phyloP scores from a whole-genome alignment of 2,888 invertebrate species.

The Papilio protenor region DNA sequence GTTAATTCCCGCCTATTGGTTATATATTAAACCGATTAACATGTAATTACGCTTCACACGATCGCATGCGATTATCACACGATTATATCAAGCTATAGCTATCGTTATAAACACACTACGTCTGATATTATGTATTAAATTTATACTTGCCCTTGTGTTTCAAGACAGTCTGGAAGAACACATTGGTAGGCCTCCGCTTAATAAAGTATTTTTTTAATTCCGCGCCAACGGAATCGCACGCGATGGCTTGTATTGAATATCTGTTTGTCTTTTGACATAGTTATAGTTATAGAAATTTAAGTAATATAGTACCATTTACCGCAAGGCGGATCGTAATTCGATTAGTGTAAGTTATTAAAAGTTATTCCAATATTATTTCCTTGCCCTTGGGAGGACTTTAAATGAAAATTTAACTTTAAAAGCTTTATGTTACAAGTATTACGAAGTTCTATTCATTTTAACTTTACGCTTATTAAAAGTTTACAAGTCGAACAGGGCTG shows the following conservation, averaged over 20 bases:
- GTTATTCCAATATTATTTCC: constrained; percentile 16
- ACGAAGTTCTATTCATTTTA: constrained; percentile 45
- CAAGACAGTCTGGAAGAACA: too few relatives aligned
- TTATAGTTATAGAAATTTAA: not conserved
- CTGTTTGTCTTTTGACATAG: too few relatives aligned
- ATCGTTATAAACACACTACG: not conserved
- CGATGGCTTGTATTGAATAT: not conserved
- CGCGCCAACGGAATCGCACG: too few relatives aligned
- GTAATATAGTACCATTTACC: not conserved
- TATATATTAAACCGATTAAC: constrained; percentile 40
- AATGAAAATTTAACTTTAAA: constrained; percentile 43
- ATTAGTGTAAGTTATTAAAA: not conserved
- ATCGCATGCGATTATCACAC: constrained; percentile 13
- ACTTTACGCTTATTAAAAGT: constrained; percentile 35
- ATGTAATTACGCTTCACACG: constrained; percentile 23
- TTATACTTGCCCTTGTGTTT: not conserved
- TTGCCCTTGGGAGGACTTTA: constrained; percentile 31
- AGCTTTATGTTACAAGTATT: constrained; percentile 46
- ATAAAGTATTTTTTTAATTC: too few relatives aligned
- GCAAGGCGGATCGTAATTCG: not conserved
- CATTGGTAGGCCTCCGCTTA: too few relatives aligned
- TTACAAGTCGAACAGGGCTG: constrained; percentile 11
- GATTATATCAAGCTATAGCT: not conserved
- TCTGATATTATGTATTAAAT: not conserved
- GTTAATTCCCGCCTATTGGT: constrained; percentile 39